Percentiles rank a stretch among this genome's conserved stretches.
Evolutionary conservation across 2,888 invertebrate genomes (phyloP).

Genomic region (Cylloceria caligata): DNA sequence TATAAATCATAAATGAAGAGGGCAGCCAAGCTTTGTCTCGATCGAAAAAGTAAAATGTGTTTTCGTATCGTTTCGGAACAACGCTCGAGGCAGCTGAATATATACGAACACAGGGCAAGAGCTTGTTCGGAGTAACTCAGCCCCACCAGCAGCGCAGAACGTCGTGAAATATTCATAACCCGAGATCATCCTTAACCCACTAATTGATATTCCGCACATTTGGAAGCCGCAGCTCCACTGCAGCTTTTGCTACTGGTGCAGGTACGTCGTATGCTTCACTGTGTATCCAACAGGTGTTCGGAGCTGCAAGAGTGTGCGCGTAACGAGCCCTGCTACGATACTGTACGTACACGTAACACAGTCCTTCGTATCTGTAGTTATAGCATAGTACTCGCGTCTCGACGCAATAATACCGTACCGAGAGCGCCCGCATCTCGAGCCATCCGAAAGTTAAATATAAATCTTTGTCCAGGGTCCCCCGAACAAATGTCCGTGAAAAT

Average conservation of each 20-base stretch:
- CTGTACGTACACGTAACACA: not conserved
- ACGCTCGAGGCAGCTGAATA: conserved; percentile 7
- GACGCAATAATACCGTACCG: not conserved
- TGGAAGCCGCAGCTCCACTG: conserved; percentile 70
- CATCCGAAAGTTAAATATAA: conserved; percentile 6
- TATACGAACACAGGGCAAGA: not conserved
- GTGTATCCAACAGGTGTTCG: conserved; percentile 65
- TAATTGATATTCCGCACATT: conserved; percentile 80
- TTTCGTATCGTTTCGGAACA: conserved; percentile 23
- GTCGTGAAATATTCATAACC: conserved; percentile 80
- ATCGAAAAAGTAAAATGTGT: conserved; percentile 32
- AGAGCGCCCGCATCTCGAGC: not conserved
- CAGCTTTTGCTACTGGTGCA: conserved; percentile 36
- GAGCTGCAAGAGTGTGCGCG: conserved; percentile 39
- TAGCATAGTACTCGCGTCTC: conserved; percentile 8
- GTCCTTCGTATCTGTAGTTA: not conserved
- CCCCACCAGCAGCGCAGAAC: conserved; percentile 50
- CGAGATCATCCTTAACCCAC: conserved; percentile 76
- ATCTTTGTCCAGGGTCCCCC: not conserved
- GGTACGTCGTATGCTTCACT: conserved; percentile 38
- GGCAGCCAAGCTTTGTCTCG: not conserved
- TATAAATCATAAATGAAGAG: conserved; percentile 31
- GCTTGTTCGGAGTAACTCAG: conserved; percentile 21
- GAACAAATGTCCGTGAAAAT: conserved; percentile 41
- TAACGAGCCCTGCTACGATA: conserved; percentile 8